Conservation (phyloP, 23 tunicate species). For the Styela clava region DNA sequence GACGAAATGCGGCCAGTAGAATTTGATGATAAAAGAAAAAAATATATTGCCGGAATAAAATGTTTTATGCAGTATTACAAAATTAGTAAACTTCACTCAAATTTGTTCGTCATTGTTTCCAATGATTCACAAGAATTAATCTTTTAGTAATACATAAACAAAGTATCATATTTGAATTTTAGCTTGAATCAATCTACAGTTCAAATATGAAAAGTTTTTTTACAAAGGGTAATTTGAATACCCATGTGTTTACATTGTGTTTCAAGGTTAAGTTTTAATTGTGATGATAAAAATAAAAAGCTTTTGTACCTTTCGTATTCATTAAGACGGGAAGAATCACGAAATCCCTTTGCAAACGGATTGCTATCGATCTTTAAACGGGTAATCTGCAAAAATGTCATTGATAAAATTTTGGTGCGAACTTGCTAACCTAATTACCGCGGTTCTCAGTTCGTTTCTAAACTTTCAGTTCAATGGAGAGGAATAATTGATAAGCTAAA, state of each 20-base stretch:
- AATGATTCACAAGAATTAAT: too few relatives aligned
- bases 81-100: too few relatives aligned
- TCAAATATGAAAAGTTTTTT: too few relatives aligned
- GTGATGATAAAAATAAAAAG: too few relatives aligned
- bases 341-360: constrained; percentile 95
- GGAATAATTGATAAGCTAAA: not conserved
- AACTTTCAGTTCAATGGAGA: not conserved
- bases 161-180: too few relatives aligned
- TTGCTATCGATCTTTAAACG: constrained; percentile 95
- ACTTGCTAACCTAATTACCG: constrained; percentile 12
- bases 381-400: constrained; percentile 62
- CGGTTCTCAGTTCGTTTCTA: not conserved
- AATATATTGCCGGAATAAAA: not conserved
- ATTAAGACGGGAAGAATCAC: constrained; percentile 87
- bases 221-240: too few relatives aligned
- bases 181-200: too few relatives aligned
- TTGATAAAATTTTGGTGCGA: constrained; percentile 9
- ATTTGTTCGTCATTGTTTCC: too few relatives aligned
- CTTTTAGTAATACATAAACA: too few relatives aligned
- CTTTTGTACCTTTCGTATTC: constrained; percentile 95
- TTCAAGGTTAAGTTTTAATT: too few relatives aligned
- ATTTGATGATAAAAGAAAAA: not conserved
- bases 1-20: not conserved
- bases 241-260: too few relatives aligned
- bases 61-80: too few relatives aligned